Percentiles rank a stretch among this genome's conserved stretches.
phyloP scores from a whole-genome alignment of 2,888 invertebrate species.

The Tolmerus cingulatus region DNA sequence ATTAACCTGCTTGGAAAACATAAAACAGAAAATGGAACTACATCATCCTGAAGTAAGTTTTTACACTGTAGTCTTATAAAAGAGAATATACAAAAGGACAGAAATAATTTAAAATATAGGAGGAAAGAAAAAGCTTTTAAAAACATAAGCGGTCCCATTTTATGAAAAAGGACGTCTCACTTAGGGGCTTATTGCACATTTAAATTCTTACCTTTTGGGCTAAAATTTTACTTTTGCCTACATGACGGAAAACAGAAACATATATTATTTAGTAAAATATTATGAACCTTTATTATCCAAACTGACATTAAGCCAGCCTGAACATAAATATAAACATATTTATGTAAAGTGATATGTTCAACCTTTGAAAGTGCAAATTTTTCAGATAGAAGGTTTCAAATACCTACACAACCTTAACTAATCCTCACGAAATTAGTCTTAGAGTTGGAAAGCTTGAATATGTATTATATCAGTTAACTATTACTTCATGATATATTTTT shows the following conservation, averaged over 20 bases:
- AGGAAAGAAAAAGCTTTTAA: neutral
- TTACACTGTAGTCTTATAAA: neutral
- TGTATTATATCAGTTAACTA: too few species aligned
- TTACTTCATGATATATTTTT: too few species aligned
- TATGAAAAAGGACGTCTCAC: neutral
- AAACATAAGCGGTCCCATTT: neutral
- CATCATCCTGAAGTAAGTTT: neutral
- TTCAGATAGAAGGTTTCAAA: too few species aligned
- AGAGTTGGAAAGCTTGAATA: too few species aligned
- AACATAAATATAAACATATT: neutral
- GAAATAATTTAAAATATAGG: neutral
- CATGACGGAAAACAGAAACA: neutral
- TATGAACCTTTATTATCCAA: neutral
- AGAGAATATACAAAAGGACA: neutral
- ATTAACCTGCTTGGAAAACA: neutral
- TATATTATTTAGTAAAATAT: neutral
- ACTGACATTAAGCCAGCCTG: neutral
- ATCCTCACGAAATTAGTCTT: too few species aligned
- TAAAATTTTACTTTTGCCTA: neutral
- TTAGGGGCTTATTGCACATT: neutral
- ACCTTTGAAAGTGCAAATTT: neutral
- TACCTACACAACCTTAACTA: too few species aligned
- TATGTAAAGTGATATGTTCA: neutral
- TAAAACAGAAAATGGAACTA: neutral
- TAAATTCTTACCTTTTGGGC: neutral